A percentile compares a stretch with the other conserved stretches of the same genome.
Evolutionary conservation across 2,888 invertebrate genomes (phyloP).

Genomic region (Acanthosepion pharaonis): DNA sequence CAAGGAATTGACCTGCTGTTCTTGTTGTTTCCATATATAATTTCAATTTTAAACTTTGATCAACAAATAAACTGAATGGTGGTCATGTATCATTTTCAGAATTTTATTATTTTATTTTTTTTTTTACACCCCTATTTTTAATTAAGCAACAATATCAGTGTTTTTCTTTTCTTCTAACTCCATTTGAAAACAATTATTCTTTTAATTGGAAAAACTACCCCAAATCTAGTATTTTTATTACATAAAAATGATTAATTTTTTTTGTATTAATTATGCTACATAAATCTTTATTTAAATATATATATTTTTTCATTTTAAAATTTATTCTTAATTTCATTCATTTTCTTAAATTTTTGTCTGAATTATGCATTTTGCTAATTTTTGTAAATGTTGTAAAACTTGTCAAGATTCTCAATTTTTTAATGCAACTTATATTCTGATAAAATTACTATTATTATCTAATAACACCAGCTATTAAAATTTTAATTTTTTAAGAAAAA

Average conservation of each 20-base stretch:
- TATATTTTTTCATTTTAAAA: background rate
- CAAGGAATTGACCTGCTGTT: background rate
- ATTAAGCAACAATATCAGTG: background rate
- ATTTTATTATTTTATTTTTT: background rate
- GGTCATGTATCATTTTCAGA: slow-evolving; percentile 4
- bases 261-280: background rate
- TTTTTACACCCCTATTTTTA: background rate
- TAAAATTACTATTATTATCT: background rate
- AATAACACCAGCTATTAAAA: background rate
- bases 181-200: background rate
- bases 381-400: background rate
- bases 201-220: background rate
- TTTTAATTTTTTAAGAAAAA: background rate
- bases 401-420: background rate
- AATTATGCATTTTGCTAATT: background rate
- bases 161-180: no score
- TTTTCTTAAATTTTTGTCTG: background rate
- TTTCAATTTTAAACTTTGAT: background rate
- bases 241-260: background rate
- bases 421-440: background rate
- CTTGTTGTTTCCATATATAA: background rate
- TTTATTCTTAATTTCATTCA: background rate
- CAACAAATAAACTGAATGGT: background rate
- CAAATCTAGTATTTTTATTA: background rate
- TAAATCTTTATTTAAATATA: background rate